These are phyloP conservation scores for Arnoldichthys spilopterus DNA, from an alignment of 2,797 vertebrate genomes.

Conservation along the genomic window DNA sequence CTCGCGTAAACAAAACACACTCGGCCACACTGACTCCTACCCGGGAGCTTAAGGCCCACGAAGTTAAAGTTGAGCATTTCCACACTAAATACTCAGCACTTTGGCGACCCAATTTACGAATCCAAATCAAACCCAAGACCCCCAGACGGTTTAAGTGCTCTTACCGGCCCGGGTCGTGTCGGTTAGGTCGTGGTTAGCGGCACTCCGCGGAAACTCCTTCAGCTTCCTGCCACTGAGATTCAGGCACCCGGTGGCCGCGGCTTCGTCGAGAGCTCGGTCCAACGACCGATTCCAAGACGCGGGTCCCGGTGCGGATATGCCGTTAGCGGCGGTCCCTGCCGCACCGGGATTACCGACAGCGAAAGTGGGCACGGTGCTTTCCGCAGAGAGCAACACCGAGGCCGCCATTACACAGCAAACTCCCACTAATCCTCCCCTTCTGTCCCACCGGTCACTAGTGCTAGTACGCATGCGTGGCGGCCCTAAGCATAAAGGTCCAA, in stretches of 20 bases:
- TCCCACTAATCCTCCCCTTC: constrained; percentile 61
- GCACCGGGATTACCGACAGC: constrained; percentile 65
- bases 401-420: constrained; percentile 90
- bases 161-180: constrained; percentile 95
- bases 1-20: constrained; percentile 17
- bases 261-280: constrained; percentile 93
- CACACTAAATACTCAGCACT: neutral
- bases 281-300: constrained; percentile 92
- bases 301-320: constrained; percentile 66
- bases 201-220: constrained; percentile 95
- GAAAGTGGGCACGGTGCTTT: constrained; percentile 76
- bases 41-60: neutral
- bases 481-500: neutral
- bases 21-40: neutral
- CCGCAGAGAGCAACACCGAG: constrained; percentile 82
- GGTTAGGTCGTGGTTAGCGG: constrained; percentile 91
- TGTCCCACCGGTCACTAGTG: constrained; percentile 27
- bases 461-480: constrained; percentile 48
- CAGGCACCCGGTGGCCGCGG: constrained; percentile 87
- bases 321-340: constrained; percentile 58
- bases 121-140: neutral
- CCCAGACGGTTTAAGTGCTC: neutral
- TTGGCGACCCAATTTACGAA: too few species aligned
- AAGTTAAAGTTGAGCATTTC: neutral
- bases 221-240: constrained; percentile 97